Conservation (phyloP, 2,888 invertebrate species). For the Drosophila neonasuta region DNA sequence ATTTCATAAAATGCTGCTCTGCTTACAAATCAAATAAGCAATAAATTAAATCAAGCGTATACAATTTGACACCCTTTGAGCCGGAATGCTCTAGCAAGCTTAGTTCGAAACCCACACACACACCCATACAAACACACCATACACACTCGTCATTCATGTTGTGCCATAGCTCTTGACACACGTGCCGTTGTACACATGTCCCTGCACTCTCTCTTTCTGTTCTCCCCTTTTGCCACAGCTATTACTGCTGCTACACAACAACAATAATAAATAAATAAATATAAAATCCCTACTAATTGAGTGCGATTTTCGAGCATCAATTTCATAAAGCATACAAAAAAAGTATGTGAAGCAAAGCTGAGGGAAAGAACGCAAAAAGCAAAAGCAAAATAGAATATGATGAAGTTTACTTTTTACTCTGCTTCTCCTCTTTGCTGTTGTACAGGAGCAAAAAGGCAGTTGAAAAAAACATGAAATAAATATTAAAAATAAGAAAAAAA, state of each 20-base stretch:
- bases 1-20: slow-evolving; percentile 41
- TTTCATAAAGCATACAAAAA: slow-evolving; percentile 72
- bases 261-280: slow-evolving; percentile 76
- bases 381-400: slow-evolving; percentile 58
- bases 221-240: slow-evolving; percentile 22
- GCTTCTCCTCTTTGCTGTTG: slow-evolving; percentile 8
- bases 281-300: slow-evolving; percentile 76
- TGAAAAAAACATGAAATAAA: slow-evolving; percentile 66
- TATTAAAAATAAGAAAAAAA: slow-evolving; percentile 52
- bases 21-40: slow-evolving; percentile 60
- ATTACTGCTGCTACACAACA: slow-evolving; percentile 49
- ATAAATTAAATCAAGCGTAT: slow-evolving; percentile 68
- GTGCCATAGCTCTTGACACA: slow-evolving; percentile 45
- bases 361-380: slow-evolving; percentile 34
- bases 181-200: slow-evolving; percentile 42
- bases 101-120: slow-evolving; percentile 22
- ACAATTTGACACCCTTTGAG: slow-evolving; percentile 69
- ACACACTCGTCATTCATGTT: slow-evolving; percentile 6
- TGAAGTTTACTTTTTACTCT: slow-evolving; percentile 54
- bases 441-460: slow-evolving; percentile 50
- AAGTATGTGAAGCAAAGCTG: slow-evolving; percentile 16
- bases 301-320: slow-evolving; percentile 78
- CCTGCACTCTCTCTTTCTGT: slow-evolving; percentile 1
- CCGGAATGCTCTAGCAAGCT: slow-evolving; percentile 46
- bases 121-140: slow-evolving; percentile 11